These are phyloP conservation scores for Psilopogon haemacephalus DNA, from an alignment of 2,113 vertebrate genomes.

Conservation along the genomic window DNA sequence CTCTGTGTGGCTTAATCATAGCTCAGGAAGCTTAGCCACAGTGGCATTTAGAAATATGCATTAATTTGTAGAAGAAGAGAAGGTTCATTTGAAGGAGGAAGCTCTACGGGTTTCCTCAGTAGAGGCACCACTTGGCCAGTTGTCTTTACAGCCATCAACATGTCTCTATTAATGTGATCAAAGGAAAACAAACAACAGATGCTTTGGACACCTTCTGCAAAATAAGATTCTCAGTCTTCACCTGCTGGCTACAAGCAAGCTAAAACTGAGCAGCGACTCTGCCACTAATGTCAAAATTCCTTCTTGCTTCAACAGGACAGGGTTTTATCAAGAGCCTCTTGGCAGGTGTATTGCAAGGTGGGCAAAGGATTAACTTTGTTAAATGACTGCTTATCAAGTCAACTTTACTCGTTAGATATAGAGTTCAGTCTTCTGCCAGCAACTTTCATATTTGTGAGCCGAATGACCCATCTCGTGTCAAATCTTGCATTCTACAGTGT, in stretches of 20 bases:
- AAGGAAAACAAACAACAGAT: not conserved
- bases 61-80: not conserved
- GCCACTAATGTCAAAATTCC: not conserved
- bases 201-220: not conserved
- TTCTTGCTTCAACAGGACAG: not conserved
- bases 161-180: not conserved
- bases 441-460: slow-evolving; percentile 31
- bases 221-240: not conserved
- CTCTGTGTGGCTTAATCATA: not conserved
- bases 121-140: not conserved
- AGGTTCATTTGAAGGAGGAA: not conserved
- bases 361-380: not conserved
- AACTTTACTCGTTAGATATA: slow-evolving; percentile 25
- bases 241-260: not conserved
- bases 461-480: slow-evolving; percentile 62
- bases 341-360: not conserved
- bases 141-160: not conserved
- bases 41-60: not conserved
- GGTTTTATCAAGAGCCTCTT: not conserved
- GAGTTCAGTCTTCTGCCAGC: slow-evolving; percentile 30
- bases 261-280: not conserved
- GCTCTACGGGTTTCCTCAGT: not conserved
- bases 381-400: not conserved
- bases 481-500: slow-evolving; percentile 52
- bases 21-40: not conserved